Percentiles rank a stretch among this genome's conserved stretches.
Conservation (phyloP, 1,140 invertebrate genomes). For the Ceratina calcarata region DNA sequence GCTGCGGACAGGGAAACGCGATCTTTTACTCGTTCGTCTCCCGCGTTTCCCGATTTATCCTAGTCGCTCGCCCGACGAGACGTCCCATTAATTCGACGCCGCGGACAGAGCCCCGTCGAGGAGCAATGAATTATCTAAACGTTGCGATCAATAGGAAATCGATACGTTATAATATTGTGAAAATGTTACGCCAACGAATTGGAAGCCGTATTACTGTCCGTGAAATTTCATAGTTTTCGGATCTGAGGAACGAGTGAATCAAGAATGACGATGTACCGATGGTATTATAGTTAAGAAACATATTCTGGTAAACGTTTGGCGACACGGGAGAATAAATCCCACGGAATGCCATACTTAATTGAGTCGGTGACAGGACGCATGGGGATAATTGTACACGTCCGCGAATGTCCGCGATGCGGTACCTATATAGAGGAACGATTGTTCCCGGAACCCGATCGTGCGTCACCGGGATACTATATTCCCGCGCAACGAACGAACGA, state of each 20-base stretch:
- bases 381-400: slow-evolving; percentile 62
- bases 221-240: too few relatives aligned
- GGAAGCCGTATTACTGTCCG: too few relatives aligned
- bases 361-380: slow-evolving; percentile 45
- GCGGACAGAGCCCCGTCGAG: not conserved
- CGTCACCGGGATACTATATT: slow-evolving; percentile 59
- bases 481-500: slow-evolving; percentile 35
- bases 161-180: not conserved
- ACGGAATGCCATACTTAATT: slow-evolving; percentile 53
- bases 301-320: slow-evolving; percentile 42
- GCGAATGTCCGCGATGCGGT: slow-evolving; percentile 54
- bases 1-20: slow-evolving; percentile 12
- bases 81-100: slow-evolving; percentile 21
- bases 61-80: not conserved
- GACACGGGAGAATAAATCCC: slow-evolving; percentile 50
- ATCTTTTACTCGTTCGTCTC: not conserved
- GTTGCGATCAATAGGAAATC: not conserved
- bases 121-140: slow-evolving; percentile 2
- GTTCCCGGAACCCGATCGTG: slow-evolving; percentile 57
- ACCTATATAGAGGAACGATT: slow-evolving; percentile 54
- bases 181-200: not conserved
- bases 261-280: not conserved
- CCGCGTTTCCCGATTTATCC: slow-evolving; percentile 30
- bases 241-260: too few relatives aligned
- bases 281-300: slow-evolving; percentile 12